Percentiles rank a stretch among this genome's conserved stretches.
Evolutionary conservation across 1,140 invertebrate genomes (phyloP).

Genomic region (Hyles vespertilio): DNA sequence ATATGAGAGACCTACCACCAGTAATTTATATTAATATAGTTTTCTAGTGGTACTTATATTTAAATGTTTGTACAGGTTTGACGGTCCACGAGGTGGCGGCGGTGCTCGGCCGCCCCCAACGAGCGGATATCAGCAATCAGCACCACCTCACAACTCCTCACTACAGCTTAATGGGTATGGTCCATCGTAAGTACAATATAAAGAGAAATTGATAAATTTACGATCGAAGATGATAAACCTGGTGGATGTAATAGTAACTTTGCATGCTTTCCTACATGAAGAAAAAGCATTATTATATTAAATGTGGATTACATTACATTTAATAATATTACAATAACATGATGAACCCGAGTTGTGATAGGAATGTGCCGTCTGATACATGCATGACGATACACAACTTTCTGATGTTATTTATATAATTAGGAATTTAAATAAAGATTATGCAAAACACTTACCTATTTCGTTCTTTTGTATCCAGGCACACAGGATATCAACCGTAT

Average conservation of each 20-base stretch:
- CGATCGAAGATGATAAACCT: too few species aligned
- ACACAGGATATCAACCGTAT: slow-evolving; percentile 64
- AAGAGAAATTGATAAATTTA: too few species aligned
- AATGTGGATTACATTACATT: too few species aligned
- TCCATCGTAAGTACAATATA: slow-evolving; percentile 44
- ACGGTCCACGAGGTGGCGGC: slow-evolving; percentile 50
- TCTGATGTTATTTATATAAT: slow-evolving; percentile 12
- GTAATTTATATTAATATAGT: too few species aligned
- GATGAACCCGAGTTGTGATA: slow-evolving; percentile 66
- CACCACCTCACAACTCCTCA: slow-evolving; percentile 41
- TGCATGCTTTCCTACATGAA: too few species aligned
- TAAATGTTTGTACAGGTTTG: slow-evolving; percentile 43
- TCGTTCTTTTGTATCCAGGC: slow-evolving; percentile 32
- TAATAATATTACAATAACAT: slow-evolving; percentile 19
- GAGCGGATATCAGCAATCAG: slow-evolving; percentile 39
- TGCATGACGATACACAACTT: slow-evolving; percentile 51
- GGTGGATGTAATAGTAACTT: too few species aligned
- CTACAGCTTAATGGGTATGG: slow-evolving; percentile 57
- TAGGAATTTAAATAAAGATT: too few species aligned
- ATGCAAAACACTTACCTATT: not conserved
- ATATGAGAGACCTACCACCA: too few species aligned
- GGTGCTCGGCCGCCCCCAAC: slow-evolving; percentile 27
- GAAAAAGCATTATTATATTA: too few species aligned
- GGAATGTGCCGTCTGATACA: slow-evolving; percentile 75
- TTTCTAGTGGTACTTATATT: not conserved